Base-by-base conservation (phyloP, 2,888 invertebrate genomes). In the Campaea margaritaria region DNA sequence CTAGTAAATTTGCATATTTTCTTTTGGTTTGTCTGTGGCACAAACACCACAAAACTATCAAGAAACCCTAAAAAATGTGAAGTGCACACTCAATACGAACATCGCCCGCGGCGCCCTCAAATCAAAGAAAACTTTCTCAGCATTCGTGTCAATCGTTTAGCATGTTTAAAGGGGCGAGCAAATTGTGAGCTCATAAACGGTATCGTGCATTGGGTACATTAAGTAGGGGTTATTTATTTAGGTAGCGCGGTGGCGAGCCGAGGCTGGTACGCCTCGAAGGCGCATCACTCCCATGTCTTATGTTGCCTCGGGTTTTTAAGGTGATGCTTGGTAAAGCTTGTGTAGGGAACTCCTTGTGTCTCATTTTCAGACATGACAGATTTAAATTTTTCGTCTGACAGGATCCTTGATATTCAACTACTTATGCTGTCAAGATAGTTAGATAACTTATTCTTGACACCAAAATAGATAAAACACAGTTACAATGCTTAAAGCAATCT, bases 201-300 rank as follows among this genome's bases (percentile, higher is more conserved):
- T 86, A 79, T 84, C 89, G 87, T 88, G 89, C 76, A 74, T 73
- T 72, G 70, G 75, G 74, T 70, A 78, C 85, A 87, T 87, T 90
- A 90, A 88, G 83, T 85, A 83, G 83, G 83, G 85, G 89, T 89
- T 91, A 89, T 91, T 91, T 91, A 90, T 91, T 91, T 90, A 86
- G 88, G 83, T 83, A 56, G 78, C 78, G 79, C 72, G 74, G 86
- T 74, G 83, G 82, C 79, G 65, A 59, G 75, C 79, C 79, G 75
- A 61, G 75, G 45, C 79, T 74, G 79, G 79, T 62, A 83, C 83
- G 61, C 58, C 45, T 55, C 38, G 52, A 57, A 68, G 60, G 66
- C 61, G 59, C 76, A 78, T 78, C 80, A 72, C 74, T 79, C 76
- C 67, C 70, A 59, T 76, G 77, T 76, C 79, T 58, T 52, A 38